Evolutionary conservation across 2,888 invertebrate genomes (phyloP).

Genomic region (Oasisia sp.): DNA sequence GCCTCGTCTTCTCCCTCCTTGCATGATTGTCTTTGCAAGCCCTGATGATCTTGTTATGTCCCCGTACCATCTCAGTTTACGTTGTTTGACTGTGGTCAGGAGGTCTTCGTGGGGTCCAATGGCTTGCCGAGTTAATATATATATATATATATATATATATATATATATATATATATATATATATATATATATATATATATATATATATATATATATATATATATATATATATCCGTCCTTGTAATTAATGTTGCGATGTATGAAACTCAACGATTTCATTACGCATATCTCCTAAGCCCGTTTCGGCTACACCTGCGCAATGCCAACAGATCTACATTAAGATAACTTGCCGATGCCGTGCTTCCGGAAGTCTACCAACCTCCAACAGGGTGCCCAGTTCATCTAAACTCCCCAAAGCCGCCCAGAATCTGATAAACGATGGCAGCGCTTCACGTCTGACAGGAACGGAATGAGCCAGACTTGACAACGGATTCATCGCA

Average conservation of each 20-base stretch:
- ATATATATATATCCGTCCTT: too few relatives aligned
- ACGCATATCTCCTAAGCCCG: not conserved
- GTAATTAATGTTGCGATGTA: not conserved
- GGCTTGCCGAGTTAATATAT: too few relatives aligned
- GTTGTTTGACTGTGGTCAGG: too few relatives aligned
- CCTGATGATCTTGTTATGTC: too few relatives aligned
- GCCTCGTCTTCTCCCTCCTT: too few relatives aligned
- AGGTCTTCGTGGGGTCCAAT: too few relatives aligned
- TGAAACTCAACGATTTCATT: not conserved
- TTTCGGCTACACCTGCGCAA: not conserved
- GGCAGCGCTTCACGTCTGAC: not conserved
- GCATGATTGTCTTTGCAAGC: too few relatives aligned
- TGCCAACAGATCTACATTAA: not conserved
- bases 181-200: too few relatives aligned
- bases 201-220: too few relatives aligned
- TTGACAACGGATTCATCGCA: not conserved
- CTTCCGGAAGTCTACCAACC: not conserved
- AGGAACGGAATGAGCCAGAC: not conserved
- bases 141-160: too few relatives aligned
- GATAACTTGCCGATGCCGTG: not conserved
- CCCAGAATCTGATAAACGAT: not conserved
- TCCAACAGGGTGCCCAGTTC: not conserved
- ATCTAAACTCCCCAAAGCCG: not conserved
- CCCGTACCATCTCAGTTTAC: too few relatives aligned
- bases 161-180: too few relatives aligned